Conservation (phyloP, 2,113 vertebrate species). For the Naja naja region DNA sequence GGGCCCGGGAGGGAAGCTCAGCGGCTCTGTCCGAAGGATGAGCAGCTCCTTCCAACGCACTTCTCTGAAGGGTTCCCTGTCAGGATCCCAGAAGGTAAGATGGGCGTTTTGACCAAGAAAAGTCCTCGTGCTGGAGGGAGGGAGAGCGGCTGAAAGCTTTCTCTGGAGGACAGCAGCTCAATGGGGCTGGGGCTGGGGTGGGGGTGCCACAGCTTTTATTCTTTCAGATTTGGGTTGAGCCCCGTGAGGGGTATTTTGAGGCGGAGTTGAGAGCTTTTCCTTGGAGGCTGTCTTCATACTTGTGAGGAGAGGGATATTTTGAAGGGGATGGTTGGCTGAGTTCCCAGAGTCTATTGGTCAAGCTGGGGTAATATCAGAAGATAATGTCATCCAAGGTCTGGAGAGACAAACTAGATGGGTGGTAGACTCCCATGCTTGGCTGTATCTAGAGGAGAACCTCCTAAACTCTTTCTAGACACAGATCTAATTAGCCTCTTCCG, state of each 20-base stretch:
- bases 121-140: background rate
- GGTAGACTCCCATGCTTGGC: background rate
- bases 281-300: background rate
- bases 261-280: background rate
- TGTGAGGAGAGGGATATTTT: background rate
- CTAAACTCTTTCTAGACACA: background rate
- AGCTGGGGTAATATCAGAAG: background rate
- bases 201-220: background rate
- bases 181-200: background rate
- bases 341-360: background rate
- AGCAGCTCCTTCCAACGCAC: constrained; percentile 83
- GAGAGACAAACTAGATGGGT: background rate
- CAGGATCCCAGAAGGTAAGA: constrained; percentile 94
- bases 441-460: background rate
- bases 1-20: constrained; percentile 43
- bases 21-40: constrained; percentile 70
- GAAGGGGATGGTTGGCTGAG: background rate
- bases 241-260: background rate
- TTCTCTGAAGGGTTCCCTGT: constrained; percentile 87
- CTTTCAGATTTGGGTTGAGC: background rate
- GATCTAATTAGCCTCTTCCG: background rate
- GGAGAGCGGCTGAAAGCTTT: no score
- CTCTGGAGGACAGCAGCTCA: background rate
- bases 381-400: background rate
- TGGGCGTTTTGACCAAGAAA: background rate